These are phyloP conservation scores for Podocnemis expansa DNA, from an alignment of 2,113 vertebrate genomes.

Conservation along the genomic window DNA sequence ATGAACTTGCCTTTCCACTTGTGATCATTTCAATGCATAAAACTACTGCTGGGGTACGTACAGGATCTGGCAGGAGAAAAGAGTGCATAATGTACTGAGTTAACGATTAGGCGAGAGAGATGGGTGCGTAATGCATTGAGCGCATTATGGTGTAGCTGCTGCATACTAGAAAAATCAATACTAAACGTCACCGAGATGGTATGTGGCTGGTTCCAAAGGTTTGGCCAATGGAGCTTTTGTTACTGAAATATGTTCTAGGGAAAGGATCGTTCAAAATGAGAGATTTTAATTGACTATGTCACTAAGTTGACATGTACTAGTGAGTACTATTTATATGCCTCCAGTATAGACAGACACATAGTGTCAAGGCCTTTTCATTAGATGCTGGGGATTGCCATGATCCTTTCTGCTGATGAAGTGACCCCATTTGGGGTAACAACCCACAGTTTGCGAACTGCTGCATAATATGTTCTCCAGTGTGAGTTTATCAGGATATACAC, in stretches of 20 bases:
- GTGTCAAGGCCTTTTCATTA: too few species aligned
- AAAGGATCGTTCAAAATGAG: neutral
- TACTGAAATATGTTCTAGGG: neutral
- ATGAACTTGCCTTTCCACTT: neutral
- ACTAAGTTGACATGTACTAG: neutral
- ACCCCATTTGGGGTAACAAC: too few species aligned
- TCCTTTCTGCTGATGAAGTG: too few species aligned
- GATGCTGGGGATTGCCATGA: too few species aligned
- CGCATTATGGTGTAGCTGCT: neutral
- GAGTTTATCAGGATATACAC: neutral
- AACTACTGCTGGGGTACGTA: neutral
- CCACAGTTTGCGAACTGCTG: too few species aligned
- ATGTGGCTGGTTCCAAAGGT: neutral
- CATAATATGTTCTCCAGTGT: neutral
- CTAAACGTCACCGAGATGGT: neutral
- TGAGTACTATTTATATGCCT: too few species aligned
- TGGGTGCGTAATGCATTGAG: neutral
- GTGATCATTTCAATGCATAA: neutral
- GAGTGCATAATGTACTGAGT: neutral
- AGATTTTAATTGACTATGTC: neutral
- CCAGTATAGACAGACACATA: too few species aligned
- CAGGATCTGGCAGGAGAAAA: neutral
- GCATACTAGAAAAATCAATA: neutral
- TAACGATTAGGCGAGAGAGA: too few species aligned
- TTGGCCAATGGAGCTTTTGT: neutral